Percentiles rank a stretch among this genome's conserved stretches.
phyloP scores from a whole-genome alignment of 2,888 invertebrate species.

The Loripinus fragilis region DNA sequence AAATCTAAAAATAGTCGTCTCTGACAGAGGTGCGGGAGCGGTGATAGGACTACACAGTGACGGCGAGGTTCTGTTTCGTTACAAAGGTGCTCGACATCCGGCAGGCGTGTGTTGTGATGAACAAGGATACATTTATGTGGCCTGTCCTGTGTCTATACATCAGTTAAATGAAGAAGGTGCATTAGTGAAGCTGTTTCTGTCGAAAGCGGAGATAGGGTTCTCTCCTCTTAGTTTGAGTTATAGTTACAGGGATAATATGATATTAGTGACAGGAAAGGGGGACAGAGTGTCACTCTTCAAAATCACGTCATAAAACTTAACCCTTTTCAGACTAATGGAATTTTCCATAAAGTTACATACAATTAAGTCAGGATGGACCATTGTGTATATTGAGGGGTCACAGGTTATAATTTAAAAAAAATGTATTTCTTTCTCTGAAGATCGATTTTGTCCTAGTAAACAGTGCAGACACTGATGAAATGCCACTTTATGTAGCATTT shows the following conservation, averaged over 20 bases:
- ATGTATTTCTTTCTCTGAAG: too few relatives aligned
- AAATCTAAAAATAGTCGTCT: constrained; percentile 47
- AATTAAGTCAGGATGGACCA: too few relatives aligned
- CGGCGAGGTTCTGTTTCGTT: constrained; percentile 47
- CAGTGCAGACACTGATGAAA: too few relatives aligned
- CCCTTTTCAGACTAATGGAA: too few relatives aligned
- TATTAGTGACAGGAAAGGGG: constrained; percentile 49
- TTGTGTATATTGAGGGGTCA: too few relatives aligned
- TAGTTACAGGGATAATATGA: constrained; percentile 33
- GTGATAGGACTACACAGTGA: constrained; percentile 40
- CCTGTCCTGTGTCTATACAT: constrained; percentile 48
- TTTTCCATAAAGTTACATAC: too few relatives aligned
- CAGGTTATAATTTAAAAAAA: too few relatives aligned
- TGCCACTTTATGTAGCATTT: too few relatives aligned
- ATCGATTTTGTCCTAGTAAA: too few relatives aligned
- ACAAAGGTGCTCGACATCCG: constrained; percentile 47
- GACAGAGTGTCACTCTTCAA: constrained; percentile 48
- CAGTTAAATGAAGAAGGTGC: constrained; percentile 47
- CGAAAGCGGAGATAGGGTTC: constrained; percentile 59
- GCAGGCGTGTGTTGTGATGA: constrained; percentile 50
- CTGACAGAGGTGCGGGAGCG: constrained; percentile 41
- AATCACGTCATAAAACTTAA: constrained; percentile 25
- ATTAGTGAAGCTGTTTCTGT: constrained; percentile 51
- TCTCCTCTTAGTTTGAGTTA: constrained; percentile 50
- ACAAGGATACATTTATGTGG: constrained; percentile 52